These are phyloP conservation scores for Numida meleagris DNA, from an alignment of 2,113 vertebrate species.

Conservation along the genomic window DNA sequence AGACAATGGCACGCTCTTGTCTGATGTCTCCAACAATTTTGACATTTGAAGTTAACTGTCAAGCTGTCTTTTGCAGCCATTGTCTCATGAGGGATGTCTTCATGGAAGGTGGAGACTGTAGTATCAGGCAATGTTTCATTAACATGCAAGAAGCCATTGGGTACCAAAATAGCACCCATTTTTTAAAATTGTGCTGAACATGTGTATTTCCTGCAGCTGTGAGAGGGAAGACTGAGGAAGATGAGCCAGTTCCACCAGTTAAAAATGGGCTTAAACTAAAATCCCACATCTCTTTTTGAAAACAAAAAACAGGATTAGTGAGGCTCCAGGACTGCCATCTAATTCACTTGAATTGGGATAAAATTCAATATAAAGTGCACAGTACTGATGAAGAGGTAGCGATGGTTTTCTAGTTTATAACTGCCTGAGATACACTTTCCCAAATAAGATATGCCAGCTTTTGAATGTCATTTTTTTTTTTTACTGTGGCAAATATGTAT, in stretches of 20 bases:
- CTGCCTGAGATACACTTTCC: background rate
- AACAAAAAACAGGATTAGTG: background rate
- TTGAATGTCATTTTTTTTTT: background rate
- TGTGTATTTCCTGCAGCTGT: background rate
- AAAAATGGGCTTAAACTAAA: background rate
- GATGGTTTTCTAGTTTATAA: background rate
- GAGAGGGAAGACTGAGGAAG: background rate
- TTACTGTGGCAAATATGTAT: background rate
- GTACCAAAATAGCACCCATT: background rate
- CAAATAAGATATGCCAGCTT: background rate
- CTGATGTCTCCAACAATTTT: background rate
- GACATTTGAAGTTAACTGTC: background rate
- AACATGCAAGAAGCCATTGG: background rate
- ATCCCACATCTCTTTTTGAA: background rate
- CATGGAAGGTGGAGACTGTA: background rate
- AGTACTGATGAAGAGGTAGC: background rate
- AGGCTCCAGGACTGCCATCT: background rate
- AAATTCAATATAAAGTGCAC: background rate
- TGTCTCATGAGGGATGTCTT: background rate
- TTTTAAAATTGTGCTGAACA: background rate
- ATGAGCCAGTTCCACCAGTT: background rate
- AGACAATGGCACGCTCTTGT: background rate
- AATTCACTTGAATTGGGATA: background rate
- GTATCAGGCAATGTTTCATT: background rate
- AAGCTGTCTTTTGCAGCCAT: slow-evolving; percentile 13